Evolutionary conservation across 2,888 invertebrate genomes (phyloP).

Genomic region (Platerodrilus igneus): DNA sequence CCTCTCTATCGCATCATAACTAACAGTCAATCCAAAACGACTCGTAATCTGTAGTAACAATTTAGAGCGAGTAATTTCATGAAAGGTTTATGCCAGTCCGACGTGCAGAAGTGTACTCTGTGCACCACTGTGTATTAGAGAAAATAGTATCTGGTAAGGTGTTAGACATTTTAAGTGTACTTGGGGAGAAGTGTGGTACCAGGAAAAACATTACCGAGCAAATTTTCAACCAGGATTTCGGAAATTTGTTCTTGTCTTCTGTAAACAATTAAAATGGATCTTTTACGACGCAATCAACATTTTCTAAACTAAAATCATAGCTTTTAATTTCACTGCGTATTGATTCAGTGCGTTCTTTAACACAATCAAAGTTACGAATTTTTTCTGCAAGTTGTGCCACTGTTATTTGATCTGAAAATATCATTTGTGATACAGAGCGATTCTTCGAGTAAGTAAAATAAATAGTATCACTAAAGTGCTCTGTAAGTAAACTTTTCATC

Average conservation of each 20-base stretch:
- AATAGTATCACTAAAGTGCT: constrained; percentile 4
- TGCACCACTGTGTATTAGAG: constrained; percentile 1
- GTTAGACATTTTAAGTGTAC: background rate
- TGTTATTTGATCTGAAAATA: constrained; percentile 3
- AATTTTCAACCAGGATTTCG: constrained; percentile 1
- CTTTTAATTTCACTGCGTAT: background rate
- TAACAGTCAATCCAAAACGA: constrained; percentile 7
- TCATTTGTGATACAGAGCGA: background rate
- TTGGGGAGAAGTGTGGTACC: constrained; percentile 1
- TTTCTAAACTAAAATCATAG: constrained; percentile 3
- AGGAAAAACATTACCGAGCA: constrained; percentile 2
- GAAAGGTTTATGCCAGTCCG: constrained; percentile 6
- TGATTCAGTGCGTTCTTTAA: background rate
- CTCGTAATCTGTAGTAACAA: constrained; percentile 1
- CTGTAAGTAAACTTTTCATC: constrained; percentile 2
- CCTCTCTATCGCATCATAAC: constrained; percentile 7
- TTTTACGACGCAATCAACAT: background rate
- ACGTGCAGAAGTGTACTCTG: constrained; percentile 5
- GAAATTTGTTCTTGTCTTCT: background rate
- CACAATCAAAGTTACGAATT: constrained; percentile 2
- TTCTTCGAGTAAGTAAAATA: background rate
- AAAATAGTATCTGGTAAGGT: background rate
- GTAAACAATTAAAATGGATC: constrained; percentile 1
- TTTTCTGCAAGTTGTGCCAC: constrained; percentile 1
- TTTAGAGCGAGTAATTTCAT: constrained; percentile 6